phyloP scores from a whole-genome alignment of 2,888 invertebrate genomes.

The Latheticus oryzae region DNA sequence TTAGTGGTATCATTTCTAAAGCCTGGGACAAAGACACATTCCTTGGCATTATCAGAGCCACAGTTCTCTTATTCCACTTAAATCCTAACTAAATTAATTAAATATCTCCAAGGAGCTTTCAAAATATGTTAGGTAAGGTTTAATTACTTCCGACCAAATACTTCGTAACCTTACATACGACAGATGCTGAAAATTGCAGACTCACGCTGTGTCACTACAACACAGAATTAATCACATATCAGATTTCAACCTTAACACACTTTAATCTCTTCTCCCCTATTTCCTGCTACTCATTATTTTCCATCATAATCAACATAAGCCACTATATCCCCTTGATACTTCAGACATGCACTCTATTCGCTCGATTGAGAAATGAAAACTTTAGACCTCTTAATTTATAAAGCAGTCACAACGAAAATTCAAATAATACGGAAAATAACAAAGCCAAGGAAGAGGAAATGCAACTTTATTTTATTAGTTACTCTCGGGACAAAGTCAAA shows the following conservation, averaged over 20 bases:
- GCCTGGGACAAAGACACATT: slow-evolving; percentile 36
- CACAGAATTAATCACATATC: slow-evolving; percentile 30
- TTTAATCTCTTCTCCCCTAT: slow-evolving; percentile 28
- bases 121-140: slow-evolving; percentile 45
- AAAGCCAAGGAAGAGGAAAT: slow-evolving; percentile 9
- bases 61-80: slow-evolving; percentile 41
- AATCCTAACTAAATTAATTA: slow-evolving; percentile 50
- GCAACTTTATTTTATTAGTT: neutral
- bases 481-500: too few species aligned
- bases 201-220: slow-evolving; percentile 10
- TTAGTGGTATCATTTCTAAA: slow-evolving; percentile 36
- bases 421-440: slow-evolving; percentile 7
- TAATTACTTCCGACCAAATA: slow-evolving; percentile 44
- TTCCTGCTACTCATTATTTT: slow-evolving; percentile 26
- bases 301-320: slow-evolving; percentile 27
- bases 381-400: slow-evolving; percentile 10
- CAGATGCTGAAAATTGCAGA: slow-evolving; percentile 32
- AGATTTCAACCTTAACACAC: slow-evolving; percentile 24
- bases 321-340: slow-evolving; percentile 14
- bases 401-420: neutral
- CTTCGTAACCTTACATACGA: slow-evolving; percentile 36
- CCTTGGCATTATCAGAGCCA: slow-evolving; percentile 38
- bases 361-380: slow-evolving; percentile 6
- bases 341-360: slow-evolving; percentile 11
- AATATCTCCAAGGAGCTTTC: slow-evolving; percentile 47